These are phyloP conservation scores for Rhabdomys dilectus DNA, from an alignment of 2,113 vertebrate species.

Conservation along the genomic window DNA sequence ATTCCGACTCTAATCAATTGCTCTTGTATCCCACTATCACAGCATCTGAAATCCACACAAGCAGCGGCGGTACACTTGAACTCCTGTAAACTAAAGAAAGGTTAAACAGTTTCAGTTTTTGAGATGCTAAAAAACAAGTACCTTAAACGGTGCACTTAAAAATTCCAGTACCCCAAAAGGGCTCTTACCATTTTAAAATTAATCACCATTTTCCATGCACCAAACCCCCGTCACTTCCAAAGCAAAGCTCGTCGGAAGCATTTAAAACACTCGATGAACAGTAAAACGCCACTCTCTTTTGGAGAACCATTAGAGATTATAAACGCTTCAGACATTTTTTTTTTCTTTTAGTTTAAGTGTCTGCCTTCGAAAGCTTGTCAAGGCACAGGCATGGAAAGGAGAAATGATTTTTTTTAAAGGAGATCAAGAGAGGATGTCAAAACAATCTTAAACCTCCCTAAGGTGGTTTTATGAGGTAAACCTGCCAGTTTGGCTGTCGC, in stretches of 20 bases:
- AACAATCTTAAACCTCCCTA: slow-evolving; percentile 73
- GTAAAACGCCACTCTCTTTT: slow-evolving; percentile 77
- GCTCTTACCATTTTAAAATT: slow-evolving; percentile 77
- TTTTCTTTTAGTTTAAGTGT: slow-evolving; percentile 56
- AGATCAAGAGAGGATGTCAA: slow-evolving; percentile 78
- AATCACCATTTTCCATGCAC: slow-evolving; percentile 44
- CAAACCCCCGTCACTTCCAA: slow-evolving; percentile 74
- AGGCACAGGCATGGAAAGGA: slow-evolving; percentile 51
- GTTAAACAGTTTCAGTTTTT: slow-evolving; percentile 78
- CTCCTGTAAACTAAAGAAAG: slow-evolving; percentile 70
- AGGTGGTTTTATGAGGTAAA: slow-evolving; percentile 72
- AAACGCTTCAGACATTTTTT: slow-evolving; percentile 67
- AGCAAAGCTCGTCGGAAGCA: slow-evolving; percentile 75
- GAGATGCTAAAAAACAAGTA: slow-evolving; percentile 78
- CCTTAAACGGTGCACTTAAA: slow-evolving; percentile 76
- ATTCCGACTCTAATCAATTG: slow-evolving; percentile 71
- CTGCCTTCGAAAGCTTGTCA: slow-evolving; percentile 78
- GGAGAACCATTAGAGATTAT: slow-evolving; percentile 73
- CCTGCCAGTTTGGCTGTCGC: slow-evolving; percentile 67
- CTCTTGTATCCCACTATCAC: slow-evolving; percentile 31
- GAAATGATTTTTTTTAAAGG: not conserved
- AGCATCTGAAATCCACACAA: slow-evolving; percentile 56
- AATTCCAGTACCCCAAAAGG: slow-evolving; percentile 73
- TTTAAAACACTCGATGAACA: slow-evolving; percentile 76
- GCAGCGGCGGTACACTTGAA: slow-evolving; percentile 59